These are phyloP conservation scores for Saturnia pavonia DNA, from an alignment of 2,888 invertebrate species.

Conservation along the genomic window DNA sequence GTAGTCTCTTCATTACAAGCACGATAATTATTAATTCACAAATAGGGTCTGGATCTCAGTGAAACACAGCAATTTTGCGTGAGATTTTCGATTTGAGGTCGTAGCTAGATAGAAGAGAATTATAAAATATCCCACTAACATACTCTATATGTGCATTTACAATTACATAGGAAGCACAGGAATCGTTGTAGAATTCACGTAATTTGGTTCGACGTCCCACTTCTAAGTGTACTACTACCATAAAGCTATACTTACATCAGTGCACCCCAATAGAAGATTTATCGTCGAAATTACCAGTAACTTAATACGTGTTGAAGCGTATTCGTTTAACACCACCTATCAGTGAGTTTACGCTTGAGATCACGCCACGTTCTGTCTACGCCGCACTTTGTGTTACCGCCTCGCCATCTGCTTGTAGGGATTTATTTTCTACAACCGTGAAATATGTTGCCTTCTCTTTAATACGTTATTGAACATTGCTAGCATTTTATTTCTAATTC, in stretches of 20 bases:
- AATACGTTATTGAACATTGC: constrained; percentile 19
- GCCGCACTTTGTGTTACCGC: constrained; percentile 40
- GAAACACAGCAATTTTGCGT: background rate
- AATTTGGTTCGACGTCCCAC: background rate
- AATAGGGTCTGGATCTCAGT: background rate
- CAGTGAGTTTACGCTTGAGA: constrained; percentile 55
- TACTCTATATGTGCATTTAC: background rate
- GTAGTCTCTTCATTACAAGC: background rate
- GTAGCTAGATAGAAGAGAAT: background rate
- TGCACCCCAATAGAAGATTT: background rate
- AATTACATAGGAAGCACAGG: background rate
- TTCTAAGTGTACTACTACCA: background rate
- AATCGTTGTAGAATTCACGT: background rate
- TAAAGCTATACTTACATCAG: background rate
- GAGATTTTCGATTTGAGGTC: background rate
- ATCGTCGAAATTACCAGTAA: background rate
- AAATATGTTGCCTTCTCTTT: constrained; percentile 38
- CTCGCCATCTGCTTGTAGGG: constrained; percentile 26
- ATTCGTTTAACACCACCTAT: constrained; percentile 29
- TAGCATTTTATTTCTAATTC: background rate
- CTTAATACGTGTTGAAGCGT: background rate
- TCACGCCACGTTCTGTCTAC: constrained; percentile 41
- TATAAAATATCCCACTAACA: background rate
- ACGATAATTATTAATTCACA: background rate
- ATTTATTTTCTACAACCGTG: constrained; percentile 44